These are phyloP conservation scores for Nysson spinosus DNA, from an alignment of 2,888 invertebrate species.

Conservation along the genomic window DNA sequence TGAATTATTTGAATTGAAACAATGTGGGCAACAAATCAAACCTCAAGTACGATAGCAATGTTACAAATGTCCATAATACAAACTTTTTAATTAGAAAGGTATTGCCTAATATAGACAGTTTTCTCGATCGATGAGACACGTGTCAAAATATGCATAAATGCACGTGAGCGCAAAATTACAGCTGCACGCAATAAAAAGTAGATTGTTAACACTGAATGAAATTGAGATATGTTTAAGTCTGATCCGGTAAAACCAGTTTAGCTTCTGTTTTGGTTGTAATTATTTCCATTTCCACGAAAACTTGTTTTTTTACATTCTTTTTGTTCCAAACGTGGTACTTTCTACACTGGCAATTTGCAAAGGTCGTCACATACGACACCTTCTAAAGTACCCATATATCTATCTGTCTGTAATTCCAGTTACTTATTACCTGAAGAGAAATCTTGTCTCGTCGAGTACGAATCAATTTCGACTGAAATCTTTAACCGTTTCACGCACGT, in stretches of 20 bases:
- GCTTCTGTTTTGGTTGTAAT: constrained; percentile 29
- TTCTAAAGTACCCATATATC: constrained; percentile 1
- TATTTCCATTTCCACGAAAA: constrained; percentile 16
- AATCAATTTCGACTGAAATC: no score
- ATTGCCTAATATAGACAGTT: no score
- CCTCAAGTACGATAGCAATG: no score
- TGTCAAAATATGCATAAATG: no score
- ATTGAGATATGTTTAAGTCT: constrained; percentile 15
- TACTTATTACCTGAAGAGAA: background rate
- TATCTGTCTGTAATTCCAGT: background rate
- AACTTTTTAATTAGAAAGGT: no score
- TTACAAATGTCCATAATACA: no score
- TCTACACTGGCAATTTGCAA: constrained; percentile 23
- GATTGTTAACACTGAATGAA: constrained; percentile 1
- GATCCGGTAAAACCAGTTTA: constrained; percentile 36
- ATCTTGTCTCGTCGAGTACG: no score
- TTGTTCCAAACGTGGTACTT: constrained; percentile 15
- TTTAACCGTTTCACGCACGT: no score
- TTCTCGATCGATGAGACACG: no score
- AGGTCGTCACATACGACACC: constrained; percentile 7
- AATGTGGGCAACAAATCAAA: no score
- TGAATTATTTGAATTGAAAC: no score
- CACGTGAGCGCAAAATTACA: no score
- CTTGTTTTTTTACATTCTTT: constrained; percentile 9
- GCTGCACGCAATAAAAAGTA: constrained; percentile 1